Percentiles rank a stretch among this genome's conserved stretches.
These are phyloP conservation scores for Calcarius ornatus DNA, from an alignment of 2,113 vertebrate species.

Conservation along the genomic window DNA sequence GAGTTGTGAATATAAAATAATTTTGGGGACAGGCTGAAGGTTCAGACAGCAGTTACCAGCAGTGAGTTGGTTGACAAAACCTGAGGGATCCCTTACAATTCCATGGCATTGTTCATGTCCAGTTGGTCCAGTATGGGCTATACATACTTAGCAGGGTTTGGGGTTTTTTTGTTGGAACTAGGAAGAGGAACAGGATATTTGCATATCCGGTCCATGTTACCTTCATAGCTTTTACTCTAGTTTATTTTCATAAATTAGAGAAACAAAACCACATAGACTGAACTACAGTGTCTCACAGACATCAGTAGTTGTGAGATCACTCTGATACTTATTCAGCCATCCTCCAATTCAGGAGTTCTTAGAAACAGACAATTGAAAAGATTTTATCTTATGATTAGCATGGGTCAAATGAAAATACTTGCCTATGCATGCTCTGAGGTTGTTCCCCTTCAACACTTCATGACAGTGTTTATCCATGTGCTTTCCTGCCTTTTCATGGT, in stretches of 20 bases:
- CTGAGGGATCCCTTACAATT: not conserved
- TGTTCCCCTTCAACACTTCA: fast-evolving
- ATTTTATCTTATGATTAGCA: not conserved
- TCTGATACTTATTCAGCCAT: not conserved
- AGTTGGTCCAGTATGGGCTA: not conserved
- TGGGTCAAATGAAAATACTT: not conserved
- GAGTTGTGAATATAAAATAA: not conserved
- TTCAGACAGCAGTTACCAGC: not conserved
- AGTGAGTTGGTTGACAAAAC: not conserved
- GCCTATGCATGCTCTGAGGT: not conserved
- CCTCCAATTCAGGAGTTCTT: not conserved
- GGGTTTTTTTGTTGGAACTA: fast-evolving
- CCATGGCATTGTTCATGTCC: not conserved
- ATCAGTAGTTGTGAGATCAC: not conserved
- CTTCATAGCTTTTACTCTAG: not conserved
- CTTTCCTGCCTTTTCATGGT: not conserved
- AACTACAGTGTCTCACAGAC: not conserved
- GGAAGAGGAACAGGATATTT: not conserved
- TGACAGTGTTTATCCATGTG: not conserved
- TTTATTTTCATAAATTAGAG: not conserved
- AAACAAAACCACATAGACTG: not conserved
- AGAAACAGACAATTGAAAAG: not conserved
- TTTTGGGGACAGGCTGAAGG: not conserved
- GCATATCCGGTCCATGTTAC: not conserved
- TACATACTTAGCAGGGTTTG: not conserved